phyloP scores from a whole-genome alignment of 2,113 vertebrate genomes.

The Terrapene triunguis region DNA sequence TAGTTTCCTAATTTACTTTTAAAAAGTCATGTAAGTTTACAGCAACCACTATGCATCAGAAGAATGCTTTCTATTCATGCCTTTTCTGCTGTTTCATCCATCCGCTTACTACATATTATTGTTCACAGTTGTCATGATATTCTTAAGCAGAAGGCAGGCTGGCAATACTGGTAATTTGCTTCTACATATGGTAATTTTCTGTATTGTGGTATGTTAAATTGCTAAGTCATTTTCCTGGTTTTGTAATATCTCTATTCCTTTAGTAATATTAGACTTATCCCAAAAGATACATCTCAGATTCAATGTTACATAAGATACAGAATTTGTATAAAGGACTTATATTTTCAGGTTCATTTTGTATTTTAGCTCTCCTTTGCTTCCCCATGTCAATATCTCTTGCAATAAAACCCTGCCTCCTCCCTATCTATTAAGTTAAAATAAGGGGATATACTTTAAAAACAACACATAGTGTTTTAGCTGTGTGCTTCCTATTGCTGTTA shows the following conservation, averaged over 20 bases:
- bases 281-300: background rate
- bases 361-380: background rate
- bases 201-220: background rate
- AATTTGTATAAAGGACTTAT: background rate
- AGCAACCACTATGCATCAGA: background rate
- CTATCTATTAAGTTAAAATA: conserved; percentile 1
- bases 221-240: background rate
- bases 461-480: background rate
- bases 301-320: background rate
- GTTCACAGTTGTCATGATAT: background rate
- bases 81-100: background rate
- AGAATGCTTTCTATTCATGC: background rate
- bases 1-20: background rate
- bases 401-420: background rate
- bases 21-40: background rate
- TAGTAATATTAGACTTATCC: conserved; percentile 1
- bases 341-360: background rate
- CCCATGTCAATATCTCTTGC: background rate
- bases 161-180: background rate
- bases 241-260: background rate
- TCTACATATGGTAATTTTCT: background rate
- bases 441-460: background rate
- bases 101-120: background rate
- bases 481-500: background rate
- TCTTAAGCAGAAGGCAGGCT: background rate